phyloP scores from a whole-genome alignment of 1,140 invertebrate genomes.

The Drosophila mojavensis region DNA sequence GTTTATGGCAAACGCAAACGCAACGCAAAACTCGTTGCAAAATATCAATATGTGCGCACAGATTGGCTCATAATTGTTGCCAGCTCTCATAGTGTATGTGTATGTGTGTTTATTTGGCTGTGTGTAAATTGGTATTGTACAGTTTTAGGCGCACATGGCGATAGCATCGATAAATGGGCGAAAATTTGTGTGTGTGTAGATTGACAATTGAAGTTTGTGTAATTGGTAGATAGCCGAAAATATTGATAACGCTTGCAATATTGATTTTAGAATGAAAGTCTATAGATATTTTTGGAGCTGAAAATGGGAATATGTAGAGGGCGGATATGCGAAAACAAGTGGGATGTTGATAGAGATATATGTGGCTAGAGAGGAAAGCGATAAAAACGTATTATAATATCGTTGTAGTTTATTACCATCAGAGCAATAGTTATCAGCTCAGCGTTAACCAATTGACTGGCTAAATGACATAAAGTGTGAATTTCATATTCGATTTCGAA shows the following conservation, averaged over 20 bases:
- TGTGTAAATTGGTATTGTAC: slow-evolving; percentile 25
- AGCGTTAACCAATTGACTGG: too few relatives aligned
- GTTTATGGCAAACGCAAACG: slow-evolving; percentile 47
- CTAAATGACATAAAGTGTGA: too few relatives aligned
- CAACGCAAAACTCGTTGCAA: slow-evolving; percentile 17
- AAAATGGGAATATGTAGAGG: too few relatives aligned
- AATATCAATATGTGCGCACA: slow-evolving; percentile 15
- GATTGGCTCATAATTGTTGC: slow-evolving; percentile 32
- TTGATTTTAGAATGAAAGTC: not conserved
- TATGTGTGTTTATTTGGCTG: not conserved
- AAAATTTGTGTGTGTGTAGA: slow-evolving; percentile 4
- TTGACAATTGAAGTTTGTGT: slow-evolving; percentile 10
- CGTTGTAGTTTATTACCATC: too few relatives aligned
- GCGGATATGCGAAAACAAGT: too few relatives aligned
- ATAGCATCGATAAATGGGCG: not conserved
- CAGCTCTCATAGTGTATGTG: not conserved
- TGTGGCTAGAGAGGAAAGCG: too few relatives aligned
- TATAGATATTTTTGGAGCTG: not conserved
- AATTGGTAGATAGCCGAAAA: slow-evolving; percentile 10
- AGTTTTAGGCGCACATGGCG: not conserved
- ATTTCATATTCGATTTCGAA: too few relatives aligned
- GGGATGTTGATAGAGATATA: too few relatives aligned
- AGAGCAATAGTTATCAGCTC: too few relatives aligned
- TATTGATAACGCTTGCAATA: not conserved
- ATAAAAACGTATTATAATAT: too few relatives aligned